phyloP scores from a whole-genome alignment of 2,888 invertebrate genomes.

The Sarcophaga rosellei region DNA sequence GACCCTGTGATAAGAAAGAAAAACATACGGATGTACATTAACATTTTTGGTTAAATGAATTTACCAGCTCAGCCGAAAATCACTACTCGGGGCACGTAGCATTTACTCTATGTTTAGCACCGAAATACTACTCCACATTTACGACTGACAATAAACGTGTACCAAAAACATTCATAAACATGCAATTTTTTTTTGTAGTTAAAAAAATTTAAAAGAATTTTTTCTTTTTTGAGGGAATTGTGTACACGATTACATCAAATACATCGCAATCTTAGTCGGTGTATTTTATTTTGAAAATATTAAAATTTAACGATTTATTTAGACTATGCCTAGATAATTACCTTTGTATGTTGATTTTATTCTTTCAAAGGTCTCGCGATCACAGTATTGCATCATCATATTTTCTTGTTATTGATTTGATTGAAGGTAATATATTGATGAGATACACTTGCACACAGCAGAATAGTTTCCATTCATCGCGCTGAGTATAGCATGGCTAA shows the following conservation, averaged over 20 bases:
- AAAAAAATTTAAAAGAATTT: background rate
- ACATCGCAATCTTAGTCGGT: too few species aligned
- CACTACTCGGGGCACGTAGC: constrained; percentile 76
- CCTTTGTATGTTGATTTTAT: background rate
- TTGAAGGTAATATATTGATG: constrained; percentile 26
- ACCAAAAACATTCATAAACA: background rate
- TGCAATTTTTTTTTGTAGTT: background rate
- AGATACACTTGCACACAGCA: background rate
- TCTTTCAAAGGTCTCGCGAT: background rate
- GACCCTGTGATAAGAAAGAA: too few species aligned
- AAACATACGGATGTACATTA: constrained; percentile 25
- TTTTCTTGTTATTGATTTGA: constrained; percentile 15
- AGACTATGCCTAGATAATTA: background rate
- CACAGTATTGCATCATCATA: constrained; percentile 34
- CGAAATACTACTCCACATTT: constrained; percentile 34
- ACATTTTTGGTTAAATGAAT: constrained; percentile 68
- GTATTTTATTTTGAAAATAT: too few species aligned
- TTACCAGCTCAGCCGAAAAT: constrained; percentile 76
- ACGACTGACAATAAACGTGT: constrained; percentile 28
- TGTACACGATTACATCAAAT: too few species aligned
- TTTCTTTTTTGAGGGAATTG: background rate
- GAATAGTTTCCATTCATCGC: background rate
- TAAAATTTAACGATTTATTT: too few species aligned
- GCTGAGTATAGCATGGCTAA: background rate
- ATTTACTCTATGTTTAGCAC: constrained; percentile 60